Evolutionary conservation across 2,113 vertebrate species (phyloP).

Genomic region (Eulemur rufifrons): DNA sequence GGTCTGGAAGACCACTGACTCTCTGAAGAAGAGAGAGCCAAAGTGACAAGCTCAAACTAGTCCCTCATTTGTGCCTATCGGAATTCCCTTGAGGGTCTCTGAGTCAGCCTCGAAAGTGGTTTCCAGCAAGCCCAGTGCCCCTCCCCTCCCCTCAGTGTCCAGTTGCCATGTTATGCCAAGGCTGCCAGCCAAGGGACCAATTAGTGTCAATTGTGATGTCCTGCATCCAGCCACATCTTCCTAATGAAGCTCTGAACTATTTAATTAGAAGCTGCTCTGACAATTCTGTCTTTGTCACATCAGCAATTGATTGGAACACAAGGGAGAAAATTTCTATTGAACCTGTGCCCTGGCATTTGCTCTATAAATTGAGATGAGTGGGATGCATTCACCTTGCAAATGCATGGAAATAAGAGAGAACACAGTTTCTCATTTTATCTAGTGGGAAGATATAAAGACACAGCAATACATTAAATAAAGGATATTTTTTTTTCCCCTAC

Average conservation of each 20-base stretch:
- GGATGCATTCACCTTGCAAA: slow-evolving; percentile 52
- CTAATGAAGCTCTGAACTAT: slow-evolving; percentile 71
- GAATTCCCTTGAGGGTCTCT: neutral
- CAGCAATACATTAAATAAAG: neutral
- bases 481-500: neutral
- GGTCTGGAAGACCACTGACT: neutral
- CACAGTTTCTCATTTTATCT: neutral
- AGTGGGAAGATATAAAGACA: slow-evolving; percentile 1
- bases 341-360: slow-evolving; percentile 46
- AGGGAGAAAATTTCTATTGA: slow-evolving; percentile 65
- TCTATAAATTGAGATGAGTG: slow-evolving; percentile 54
- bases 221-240: slow-evolving; percentile 47
- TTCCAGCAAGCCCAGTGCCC: neutral
- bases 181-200: slow-evolving; percentile 61
- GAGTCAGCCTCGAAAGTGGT: neutral
- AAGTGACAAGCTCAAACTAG: neutral
- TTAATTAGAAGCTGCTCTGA: slow-evolving; percentile 72
- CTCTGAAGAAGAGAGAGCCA: neutral
- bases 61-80: neutral
- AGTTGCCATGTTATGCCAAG: neutral
- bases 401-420: slow-evolving; percentile 54
- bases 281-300: slow-evolving; percentile 63
- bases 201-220: slow-evolving; percentile 69
- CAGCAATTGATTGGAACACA: slow-evolving; percentile 57
- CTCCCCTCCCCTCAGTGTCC: neutral